phyloP scores from a whole-genome alignment of 2,888 invertebrate species.

The Drosophila ezoana region DNA sequence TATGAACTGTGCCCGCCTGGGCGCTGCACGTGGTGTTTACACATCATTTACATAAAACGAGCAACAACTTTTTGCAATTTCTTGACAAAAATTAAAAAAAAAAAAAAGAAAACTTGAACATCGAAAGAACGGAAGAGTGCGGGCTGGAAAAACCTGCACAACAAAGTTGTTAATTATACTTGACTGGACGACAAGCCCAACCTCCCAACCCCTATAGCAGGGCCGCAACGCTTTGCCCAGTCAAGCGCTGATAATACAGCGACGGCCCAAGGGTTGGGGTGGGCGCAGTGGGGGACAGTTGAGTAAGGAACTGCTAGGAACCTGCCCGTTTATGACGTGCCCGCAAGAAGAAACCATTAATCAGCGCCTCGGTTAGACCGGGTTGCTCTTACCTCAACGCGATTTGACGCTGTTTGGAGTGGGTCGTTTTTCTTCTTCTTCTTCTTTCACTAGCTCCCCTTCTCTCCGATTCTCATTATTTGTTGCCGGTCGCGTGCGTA shows the following conservation, averaged over 20 bases:
- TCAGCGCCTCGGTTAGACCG: slow-evolving; percentile 51
- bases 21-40: slow-evolving; percentile 74
- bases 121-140: not conserved
- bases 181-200: slow-evolving; percentile 69
- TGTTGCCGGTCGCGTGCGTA: slow-evolving; percentile 51
- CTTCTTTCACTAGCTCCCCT: not conserved
- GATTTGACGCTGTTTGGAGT: slow-evolving; percentile 17
- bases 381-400: slow-evolving; percentile 14
- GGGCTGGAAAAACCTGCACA: slow-evolving; percentile 50
- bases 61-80: slow-evolving; percentile 62
- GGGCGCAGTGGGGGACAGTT: not conserved
- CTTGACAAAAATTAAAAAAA: slow-evolving; percentile 47
- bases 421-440: slow-evolving; percentile 1
- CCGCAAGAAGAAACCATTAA: slow-evolving; percentile 69
- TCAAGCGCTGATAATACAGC: slow-evolving; percentile 61
- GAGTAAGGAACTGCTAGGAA: slow-evolving; percentile 41
- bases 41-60: slow-evolving; percentile 81
- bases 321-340: slow-evolving; percentile 72
- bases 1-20: slow-evolving; percentile 33
- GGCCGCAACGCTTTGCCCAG: slow-evolving; percentile 48
- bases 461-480: slow-evolving; percentile 18
- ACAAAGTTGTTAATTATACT: slow-evolving; percentile 81
- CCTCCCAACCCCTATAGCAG: not conserved
- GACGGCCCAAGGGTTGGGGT: not conserved
- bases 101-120: slow-evolving; percentile 11